phyloP scores from a whole-genome alignment of 2,797 vertebrate species.

The Myioborus miniatus region DNA sequence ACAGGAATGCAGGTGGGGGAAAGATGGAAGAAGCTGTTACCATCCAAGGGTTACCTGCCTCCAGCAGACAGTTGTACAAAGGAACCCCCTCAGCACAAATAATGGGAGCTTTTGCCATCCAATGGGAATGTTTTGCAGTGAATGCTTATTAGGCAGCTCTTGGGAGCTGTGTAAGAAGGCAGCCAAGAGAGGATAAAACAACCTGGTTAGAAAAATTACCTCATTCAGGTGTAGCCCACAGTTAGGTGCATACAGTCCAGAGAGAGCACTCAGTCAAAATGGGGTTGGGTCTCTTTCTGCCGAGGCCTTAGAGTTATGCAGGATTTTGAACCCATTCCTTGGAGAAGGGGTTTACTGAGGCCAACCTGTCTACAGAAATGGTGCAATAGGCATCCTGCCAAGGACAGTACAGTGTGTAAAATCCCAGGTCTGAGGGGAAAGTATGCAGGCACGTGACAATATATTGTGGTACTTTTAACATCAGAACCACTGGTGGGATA shows the following conservation, averaged over 20 bases:
- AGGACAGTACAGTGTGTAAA: not conserved
- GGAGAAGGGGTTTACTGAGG: not conserved
- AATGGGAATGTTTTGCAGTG: not conserved
- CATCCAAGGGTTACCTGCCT: not conserved
- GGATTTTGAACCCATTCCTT: not conserved
- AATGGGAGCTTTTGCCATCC: not conserved
- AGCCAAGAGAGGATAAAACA: not conserved
- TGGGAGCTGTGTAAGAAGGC: not conserved
- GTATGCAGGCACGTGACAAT: fast-evolving
- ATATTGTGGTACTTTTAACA: not conserved
- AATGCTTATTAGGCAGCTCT: not conserved
- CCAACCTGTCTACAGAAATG: not conserved
- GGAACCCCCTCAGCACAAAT: not conserved
- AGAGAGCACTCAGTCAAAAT: not conserved
- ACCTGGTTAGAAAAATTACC: not conserved
- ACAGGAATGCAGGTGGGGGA: not conserved
- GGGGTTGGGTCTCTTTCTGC: not conserved
- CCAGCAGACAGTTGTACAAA: not conserved
- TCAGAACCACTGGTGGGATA: not conserved
- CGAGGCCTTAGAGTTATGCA: fast-evolving
- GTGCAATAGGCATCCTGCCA: not conserved
- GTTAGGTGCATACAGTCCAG: not conserved
- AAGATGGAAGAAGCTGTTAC: not conserved
- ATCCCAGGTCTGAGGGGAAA: not conserved
- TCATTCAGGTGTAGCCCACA: not conserved